Conservation (phyloP, 2,888 invertebrate species). For the Notodonta ziczac region DNA sequence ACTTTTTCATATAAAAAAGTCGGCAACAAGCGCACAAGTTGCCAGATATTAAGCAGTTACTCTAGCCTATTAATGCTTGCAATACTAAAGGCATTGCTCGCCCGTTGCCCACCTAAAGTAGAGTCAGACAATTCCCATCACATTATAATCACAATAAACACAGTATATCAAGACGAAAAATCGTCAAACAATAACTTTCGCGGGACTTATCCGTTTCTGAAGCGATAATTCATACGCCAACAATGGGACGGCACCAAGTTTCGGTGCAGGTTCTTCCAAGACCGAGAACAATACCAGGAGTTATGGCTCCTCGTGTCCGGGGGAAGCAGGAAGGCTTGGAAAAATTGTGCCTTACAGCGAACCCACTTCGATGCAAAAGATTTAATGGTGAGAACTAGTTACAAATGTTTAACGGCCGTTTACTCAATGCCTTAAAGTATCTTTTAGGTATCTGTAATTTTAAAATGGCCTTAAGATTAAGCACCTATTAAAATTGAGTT, state of each 20-base stretch:
- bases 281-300: constrained; percentile 65
- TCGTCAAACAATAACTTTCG: constrained; percentile 61
- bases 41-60: too few species aligned
- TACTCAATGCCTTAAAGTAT: too few species aligned
- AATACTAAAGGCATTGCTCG: too few species aligned
- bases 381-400: constrained; percentile 12
- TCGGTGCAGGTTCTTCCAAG: constrained; percentile 55
- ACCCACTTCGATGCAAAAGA: constrained; percentile 24
- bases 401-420: too few species aligned
- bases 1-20: too few species aligned
- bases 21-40: too few species aligned
- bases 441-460: too few species aligned
- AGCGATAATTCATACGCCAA: constrained; percentile 58
- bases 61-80: too few species aligned
- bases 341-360: constrained; percentile 48
- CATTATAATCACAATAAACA: constrained; percentile 25
- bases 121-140: neutral
- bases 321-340: constrained; percentile 53
- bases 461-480: too few species aligned
- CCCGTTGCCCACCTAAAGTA: too few species aligned
- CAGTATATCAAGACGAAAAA: constrained; percentile 47
- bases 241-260: constrained; percentile 55
- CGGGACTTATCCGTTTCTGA: constrained; percentile 55
- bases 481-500: too few species aligned
- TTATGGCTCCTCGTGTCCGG: constrained; percentile 60